A percentile compares a stretch with the other conserved stretches of the same genome.
These are phyloP conservation scores for Cynopterus brachyotis DNA, from an alignment of 2,113 vertebrate genomes.

Conservation along the genomic window DNA sequence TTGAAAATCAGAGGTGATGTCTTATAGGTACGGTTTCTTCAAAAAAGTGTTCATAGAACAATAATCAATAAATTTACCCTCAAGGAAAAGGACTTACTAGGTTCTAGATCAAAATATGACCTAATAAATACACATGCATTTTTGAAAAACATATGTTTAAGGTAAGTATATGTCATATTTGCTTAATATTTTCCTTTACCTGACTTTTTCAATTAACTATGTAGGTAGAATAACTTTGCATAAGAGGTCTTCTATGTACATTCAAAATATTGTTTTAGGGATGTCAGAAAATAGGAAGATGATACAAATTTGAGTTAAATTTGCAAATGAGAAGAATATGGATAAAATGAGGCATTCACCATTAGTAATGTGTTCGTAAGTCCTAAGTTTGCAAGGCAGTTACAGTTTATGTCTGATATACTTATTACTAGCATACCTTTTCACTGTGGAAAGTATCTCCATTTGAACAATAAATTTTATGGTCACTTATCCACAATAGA, in stretches of 20 bases:
- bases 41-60: background rate
- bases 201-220: conserved; percentile 9
- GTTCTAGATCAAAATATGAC: background rate
- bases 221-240: background rate
- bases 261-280: background rate
- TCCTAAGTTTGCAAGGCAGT: background rate
- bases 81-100: background rate
- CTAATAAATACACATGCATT: background rate
- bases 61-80: background rate
- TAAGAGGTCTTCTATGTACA: background rate
- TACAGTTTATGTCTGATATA: background rate
- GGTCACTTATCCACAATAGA: background rate
- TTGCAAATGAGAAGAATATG: conserved; percentile 16
- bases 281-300: background rate
- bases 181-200: conserved; percentile 1
- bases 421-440: background rate
- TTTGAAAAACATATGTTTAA: conserved; percentile 23
- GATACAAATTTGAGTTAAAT: background rate
- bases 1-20: background rate
- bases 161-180: background rate
- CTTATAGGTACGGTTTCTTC: background rate
- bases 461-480: background rate
- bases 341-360: background rate
- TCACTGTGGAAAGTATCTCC: background rate
- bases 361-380: background rate